Base-by-base conservation (phyloP, 2,797 vertebrate species). In the Pampus argenteus region DNA sequence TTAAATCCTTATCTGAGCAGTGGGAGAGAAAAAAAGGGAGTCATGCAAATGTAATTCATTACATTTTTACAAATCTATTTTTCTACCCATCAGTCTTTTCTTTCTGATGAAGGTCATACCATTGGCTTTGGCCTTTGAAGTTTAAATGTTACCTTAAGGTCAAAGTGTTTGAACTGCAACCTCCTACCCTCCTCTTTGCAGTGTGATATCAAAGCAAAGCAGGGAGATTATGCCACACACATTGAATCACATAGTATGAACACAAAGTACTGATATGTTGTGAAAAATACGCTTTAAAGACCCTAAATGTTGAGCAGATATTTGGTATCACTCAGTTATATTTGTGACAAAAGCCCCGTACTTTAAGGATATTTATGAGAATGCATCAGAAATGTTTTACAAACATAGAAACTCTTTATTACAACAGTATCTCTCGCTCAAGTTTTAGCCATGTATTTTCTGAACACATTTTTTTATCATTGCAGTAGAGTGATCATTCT, bases 361-460 rank as follows among this genome's bases (percentile, higher is more conserved):
- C 11, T 40, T 6, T 25, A 1, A 10, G 11, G 56, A 14, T 68
- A 79, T 85, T 69, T n/a, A 88, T 17, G 44, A 88, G 10, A 73
- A 74, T 47, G 56, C 61, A 75, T 69, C 51, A 40, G 84, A 79
- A 85, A 62, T 88, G 71, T 85, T 83, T 85, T 88, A 91, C 79
- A 90, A 92, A 92, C 91, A 92, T 90, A 92, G 70, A 90, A 92
- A 93, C 74, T 88, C 86, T 93, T 93, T 93, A 92, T 92, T 92
- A 88, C 79, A 90, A 89, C 82, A 76, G 31, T n/a, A 68, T 79
- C 75, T 88, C 68, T 73, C 67, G 60, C 72, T 81, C 61, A 78
- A 63, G 26, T 61, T 76, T 66, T 59, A 72, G 48, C 82, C 52
- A 52, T 69, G 44, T 74, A 56, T 66, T 59, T 83, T 60, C 65